phyloP scores from a whole-genome alignment of 2,113 vertebrate species.

The Pomatostomus ruficeps region DNA sequence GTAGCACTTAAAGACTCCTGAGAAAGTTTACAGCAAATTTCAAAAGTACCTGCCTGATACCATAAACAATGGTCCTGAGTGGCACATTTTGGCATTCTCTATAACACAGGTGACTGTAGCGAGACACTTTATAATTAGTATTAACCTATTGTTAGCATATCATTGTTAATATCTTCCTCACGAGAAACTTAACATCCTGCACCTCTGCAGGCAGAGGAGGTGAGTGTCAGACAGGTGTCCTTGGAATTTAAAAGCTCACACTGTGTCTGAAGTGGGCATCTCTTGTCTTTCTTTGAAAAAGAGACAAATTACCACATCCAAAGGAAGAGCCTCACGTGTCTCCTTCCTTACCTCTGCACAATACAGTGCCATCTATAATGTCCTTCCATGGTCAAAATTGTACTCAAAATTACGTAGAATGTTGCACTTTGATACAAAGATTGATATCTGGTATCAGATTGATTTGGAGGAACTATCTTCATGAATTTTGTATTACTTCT shows the following conservation, averaged over 20 bases:
- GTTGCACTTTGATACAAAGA: not conserved
- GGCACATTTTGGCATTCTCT: not conserved
- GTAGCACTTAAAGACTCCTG: not conserved
- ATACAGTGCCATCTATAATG: not conserved
- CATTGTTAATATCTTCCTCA: not conserved
- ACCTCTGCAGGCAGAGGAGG: not conserved
- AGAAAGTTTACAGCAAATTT: not conserved
- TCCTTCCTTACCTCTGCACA: not conserved
- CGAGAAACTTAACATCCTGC: accelerated
- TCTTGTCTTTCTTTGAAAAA: not conserved
- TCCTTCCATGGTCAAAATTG: not conserved
- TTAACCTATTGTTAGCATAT: not conserved
- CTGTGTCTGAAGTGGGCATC: not conserved
- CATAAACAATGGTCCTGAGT: not conserved
- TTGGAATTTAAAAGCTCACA: not conserved
- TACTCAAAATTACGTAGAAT: not conserved
- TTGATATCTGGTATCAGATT: not conserved
- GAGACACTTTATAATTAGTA: not conserved
- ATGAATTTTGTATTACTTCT: not conserved
- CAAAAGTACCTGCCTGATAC: not conserved
- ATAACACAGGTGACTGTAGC: not conserved
- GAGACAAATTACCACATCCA: not conserved
- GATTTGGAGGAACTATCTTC: not conserved
- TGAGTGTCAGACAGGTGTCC: not conserved
- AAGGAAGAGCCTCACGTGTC: not conserved